Percentiles rank a stretch among this genome's conserved stretches.
Evolutionary conservation across 2,888 invertebrate species (phyloP).

Genomic region (Galeruca laticollis): DNA sequence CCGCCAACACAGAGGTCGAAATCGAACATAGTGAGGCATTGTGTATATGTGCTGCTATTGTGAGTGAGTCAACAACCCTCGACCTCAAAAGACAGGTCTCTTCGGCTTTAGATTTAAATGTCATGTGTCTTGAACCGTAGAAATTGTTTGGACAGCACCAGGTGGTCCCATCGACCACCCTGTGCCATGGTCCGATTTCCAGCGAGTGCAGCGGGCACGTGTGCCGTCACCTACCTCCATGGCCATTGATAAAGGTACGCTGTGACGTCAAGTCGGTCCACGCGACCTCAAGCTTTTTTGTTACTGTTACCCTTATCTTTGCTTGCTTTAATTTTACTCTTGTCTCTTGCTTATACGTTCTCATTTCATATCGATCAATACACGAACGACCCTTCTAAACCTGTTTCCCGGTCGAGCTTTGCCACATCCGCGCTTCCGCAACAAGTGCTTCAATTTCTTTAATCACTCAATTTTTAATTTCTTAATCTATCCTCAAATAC

Average conservation of each 20-base stretch:
- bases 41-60: constrained; percentile 54
- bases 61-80: constrained; percentile 48
- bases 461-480: not conserved
- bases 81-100: constrained; percentile 36
- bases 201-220: constrained; percentile 63
- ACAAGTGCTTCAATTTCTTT: constrained; percentile 39
- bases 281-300: constrained; percentile 33
- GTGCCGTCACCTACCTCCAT: constrained; percentile 65
- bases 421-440: constrained; percentile 40
- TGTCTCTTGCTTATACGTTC: constrained; percentile 28
- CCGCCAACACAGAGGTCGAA: constrained; percentile 50
- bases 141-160: constrained; percentile 38
- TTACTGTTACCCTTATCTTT: constrained; percentile 21
- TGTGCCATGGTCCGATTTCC: constrained; percentile 52
- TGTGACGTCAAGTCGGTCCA: constrained; percentile 57
- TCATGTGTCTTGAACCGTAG: constrained; percentile 39
- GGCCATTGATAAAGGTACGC: constrained; percentile 67
- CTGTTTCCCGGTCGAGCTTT: constrained; percentile 44
- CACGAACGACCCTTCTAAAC: constrained; percentile 39
- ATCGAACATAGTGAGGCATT: constrained; percentile 56
- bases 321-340: constrained; percentile 17
- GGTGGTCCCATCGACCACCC: constrained; percentile 42
- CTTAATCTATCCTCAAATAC: constrained; percentile 30
- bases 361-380: constrained; percentile 46
- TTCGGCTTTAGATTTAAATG: constrained; percentile 30